These are phyloP conservation scores for Mycetomoellerius zeteki DNA, from an alignment of 1,140 invertebrate genomes.

Conservation along the genomic window DNA sequence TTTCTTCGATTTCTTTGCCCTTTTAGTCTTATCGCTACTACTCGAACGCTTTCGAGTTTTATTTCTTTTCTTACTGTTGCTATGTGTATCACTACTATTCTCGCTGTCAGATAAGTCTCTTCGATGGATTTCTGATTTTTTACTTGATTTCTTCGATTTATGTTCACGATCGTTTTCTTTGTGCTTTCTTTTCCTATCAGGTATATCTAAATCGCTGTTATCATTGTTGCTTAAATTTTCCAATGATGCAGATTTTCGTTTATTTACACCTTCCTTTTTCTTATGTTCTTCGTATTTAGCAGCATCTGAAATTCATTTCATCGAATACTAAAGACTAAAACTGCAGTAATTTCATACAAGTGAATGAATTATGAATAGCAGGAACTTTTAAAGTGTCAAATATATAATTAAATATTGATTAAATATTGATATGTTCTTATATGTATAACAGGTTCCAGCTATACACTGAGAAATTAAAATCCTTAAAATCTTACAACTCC, in stretches of 20 bases:
- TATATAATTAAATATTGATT: not conserved
- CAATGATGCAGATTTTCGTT: conserved; percentile 65
- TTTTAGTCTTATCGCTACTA: conserved; percentile 81
- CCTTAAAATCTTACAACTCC: not conserved
- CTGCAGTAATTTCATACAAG: conserved; percentile 36
- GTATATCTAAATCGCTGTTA: conserved; percentile 54
- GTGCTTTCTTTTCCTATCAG: conserved; percentile 57
- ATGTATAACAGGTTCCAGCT: too few relatives aligned
- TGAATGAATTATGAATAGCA: conserved; percentile 27
- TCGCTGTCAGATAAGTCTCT: conserved; percentile 71
- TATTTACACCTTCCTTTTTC: conserved; percentile 84
- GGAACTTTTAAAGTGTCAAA: conserved; percentile 78
- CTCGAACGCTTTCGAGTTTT: conserved; percentile 77
- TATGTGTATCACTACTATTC: conserved; percentile 63
- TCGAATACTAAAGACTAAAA: conserved; percentile 79
- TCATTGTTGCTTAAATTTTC: conserved; percentile 65
- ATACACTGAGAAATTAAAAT: not conserved
- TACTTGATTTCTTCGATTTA: conserved; percentile 71
- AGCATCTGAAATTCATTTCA: conserved; percentile 88
- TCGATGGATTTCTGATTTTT: conserved; percentile 55
- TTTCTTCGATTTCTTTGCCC: conserved; percentile 85
- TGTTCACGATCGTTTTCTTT: conserved; percentile 67
- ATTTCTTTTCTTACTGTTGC: conserved; percentile 69
- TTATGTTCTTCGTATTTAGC: conserved; percentile 91
- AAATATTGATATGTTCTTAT: not conserved